phyloP scores from a whole-genome alignment of 1,140 invertebrate species.

The Lasaia peninsularis region DNA sequence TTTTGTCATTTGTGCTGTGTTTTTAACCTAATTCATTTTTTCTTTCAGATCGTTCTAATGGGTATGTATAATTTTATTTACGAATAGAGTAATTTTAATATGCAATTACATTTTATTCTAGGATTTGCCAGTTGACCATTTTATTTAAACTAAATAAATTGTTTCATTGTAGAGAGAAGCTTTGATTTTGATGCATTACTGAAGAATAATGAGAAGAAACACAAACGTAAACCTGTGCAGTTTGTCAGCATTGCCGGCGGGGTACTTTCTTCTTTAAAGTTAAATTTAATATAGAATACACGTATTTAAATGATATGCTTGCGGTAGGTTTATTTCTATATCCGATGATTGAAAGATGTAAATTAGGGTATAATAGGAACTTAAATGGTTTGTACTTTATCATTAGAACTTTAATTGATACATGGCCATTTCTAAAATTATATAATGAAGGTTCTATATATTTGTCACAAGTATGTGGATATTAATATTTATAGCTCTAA shows the following conservation, averaged over 20 bases:
- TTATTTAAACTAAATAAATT: background rate
- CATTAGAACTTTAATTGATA: no score
- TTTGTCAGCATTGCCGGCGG: constrained; percentile 53
- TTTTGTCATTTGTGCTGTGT: background rate
- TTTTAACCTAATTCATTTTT: constrained; percentile 3
- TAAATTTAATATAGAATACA: background rate
- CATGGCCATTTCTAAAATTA: no score
- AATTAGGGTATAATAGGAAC: no score
- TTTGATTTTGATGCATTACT: constrained; percentile 50
- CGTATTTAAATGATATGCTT: constrained; percentile 26
- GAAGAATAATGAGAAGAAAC: constrained; percentile 50
- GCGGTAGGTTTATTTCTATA: constrained; percentile 24
- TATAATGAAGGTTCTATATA: no score
- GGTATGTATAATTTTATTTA: constrained; percentile 32
- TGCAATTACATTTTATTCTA: background rate
- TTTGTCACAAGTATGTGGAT: no score
- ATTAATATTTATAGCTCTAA: no score
- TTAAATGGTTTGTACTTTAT: no score
- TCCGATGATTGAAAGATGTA: no score
- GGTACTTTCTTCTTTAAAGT: constrained; percentile 34
- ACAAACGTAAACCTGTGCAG: constrained; percentile 51
- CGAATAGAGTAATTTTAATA: background rate
- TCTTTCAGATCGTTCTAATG: constrained; percentile 32
- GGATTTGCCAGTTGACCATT: background rate
- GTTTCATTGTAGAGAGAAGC: constrained; percentile 46